Evolutionary conservation across 2,888 invertebrate genomes (phyloP), one percentile per base, ranked within the genome.

Genomic region (Parnassius orleans): DNA sequence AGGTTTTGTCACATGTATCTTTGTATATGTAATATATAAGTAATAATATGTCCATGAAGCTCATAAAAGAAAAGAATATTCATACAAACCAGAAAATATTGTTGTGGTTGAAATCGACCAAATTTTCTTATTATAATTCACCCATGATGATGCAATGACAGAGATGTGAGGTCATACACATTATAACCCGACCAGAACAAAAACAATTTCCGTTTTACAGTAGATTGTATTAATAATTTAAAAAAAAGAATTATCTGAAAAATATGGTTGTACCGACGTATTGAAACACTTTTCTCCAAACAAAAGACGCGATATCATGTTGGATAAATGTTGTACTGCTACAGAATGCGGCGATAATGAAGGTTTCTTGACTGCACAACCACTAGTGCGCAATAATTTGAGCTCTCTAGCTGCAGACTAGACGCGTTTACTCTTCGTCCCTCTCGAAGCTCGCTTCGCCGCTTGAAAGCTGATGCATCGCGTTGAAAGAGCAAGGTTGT

Each of bases 331-430:
- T 10, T 12, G 14, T 11, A 55, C 54, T 42, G 47, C 59, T 66
- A 67, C 68, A 73, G 72, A 76, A 74, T 73, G 75, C 71, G 74
- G 70, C 73, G 72, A 73, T 78, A 80, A 80, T 79, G 73, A 77
- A 77, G 78, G 77, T 77, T 78, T 74, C 76, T 71, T 72, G 76
- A 77, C 75, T 74, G 74, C 71, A 70, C 70, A 68, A 61, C 66
- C 69, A 73, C 66, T 72, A 65, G 42, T 42, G 14, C 66, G 73
- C 71, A 73, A 78, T 79, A 78, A 82, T 79, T 81, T 77, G 77
- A 76, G 73, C 78, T 79, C 75, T 54, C 46, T 11, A n/a, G 19
- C 43, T 77, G 56, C 46, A 58, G 51, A 41, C 74, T 72, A 76
- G 75, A 74, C 72, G 69, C 69, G 70, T 68, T 71, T 72, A 66